A percentile compares a stretch with the other conserved stretches of the same genome.
These are phyloP conservation scores for Meleagris gallopavo DNA, from an alignment of 2,113 vertebrate species.

Conservation along the genomic window DNA sequence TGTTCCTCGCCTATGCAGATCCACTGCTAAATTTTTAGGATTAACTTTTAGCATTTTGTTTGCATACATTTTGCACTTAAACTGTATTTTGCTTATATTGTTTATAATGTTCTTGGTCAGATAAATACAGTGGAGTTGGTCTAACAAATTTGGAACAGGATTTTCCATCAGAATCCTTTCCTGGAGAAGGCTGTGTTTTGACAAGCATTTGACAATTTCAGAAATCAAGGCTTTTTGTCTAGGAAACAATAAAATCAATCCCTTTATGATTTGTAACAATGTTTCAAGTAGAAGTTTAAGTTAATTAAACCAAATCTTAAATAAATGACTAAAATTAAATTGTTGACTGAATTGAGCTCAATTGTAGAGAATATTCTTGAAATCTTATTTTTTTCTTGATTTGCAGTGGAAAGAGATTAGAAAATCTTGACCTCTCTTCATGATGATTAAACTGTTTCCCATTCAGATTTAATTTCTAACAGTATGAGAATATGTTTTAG, in stretches of 20 bases:
- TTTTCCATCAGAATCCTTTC: not conserved
- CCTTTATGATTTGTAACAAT: not conserved
- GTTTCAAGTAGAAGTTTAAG: not conserved
- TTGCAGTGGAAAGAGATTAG: not conserved
- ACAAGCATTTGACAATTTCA: not conserved
- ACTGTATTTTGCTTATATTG: not conserved
- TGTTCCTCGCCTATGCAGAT: not conserved
- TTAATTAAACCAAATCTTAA: not conserved
- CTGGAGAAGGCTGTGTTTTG: not conserved
- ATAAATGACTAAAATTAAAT: not conserved
- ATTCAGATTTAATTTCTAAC: conserved; percentile 36
- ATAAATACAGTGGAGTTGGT: not conserved
- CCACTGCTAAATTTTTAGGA: not conserved
- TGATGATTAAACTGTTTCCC: conserved; percentile 22
- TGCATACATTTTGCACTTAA: not conserved
- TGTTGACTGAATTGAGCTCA: not conserved
- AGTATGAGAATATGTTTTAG: not conserved
- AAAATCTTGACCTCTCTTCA: conserved; percentile 9
- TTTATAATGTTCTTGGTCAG: not conserved
- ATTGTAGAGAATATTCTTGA: not conserved
- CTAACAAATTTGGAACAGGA: not conserved
- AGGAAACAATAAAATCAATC: not conserved
- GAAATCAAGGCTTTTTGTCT: not conserved
- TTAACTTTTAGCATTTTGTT: not conserved
- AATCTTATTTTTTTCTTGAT: not conserved